phyloP scores from a whole-genome alignment of 2,113 vertebrate genomes.

The Nyctereutes procyonoides region DNA sequence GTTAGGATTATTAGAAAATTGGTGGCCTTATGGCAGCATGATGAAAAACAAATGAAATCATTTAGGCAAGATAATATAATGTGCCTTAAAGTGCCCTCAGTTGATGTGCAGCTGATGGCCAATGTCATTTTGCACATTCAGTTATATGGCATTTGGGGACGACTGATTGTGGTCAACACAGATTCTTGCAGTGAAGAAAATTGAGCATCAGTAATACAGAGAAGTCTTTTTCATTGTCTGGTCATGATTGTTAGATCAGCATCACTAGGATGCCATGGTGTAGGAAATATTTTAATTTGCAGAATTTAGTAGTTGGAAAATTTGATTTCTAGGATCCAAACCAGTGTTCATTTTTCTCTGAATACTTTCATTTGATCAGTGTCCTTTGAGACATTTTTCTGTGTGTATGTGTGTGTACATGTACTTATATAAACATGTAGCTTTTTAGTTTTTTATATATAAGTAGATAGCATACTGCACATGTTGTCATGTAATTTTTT shows the following conservation, averaged over 20 bases:
- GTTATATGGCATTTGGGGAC: neutral
- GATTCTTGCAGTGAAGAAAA: neutral
- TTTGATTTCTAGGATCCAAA: neutral
- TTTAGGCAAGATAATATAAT: neutral
- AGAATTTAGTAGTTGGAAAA: neutral
- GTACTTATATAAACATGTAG: neutral
- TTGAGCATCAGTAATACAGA: neutral
- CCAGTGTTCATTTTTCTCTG: neutral
- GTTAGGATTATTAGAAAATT: neutral
- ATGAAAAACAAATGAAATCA: neutral
- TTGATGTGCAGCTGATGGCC: neutral
- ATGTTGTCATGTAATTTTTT: neutral
- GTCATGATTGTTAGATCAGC: neutral
- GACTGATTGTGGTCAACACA: neutral
- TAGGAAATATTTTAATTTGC: neutral
- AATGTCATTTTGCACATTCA: neutral
- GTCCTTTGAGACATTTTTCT: neutral
- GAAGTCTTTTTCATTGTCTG: neutral
- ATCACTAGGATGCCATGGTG: neutral
- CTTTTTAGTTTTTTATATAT: neutral
- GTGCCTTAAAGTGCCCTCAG: neutral
- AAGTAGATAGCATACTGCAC: neutral
- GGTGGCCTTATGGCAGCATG: neutral
- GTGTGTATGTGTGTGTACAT: neutral
- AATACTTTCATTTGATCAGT: neutral